These are phyloP conservation scores for Sialia sialis DNA, from an alignment of 2,113 vertebrate species.

Conservation along the genomic window DNA sequence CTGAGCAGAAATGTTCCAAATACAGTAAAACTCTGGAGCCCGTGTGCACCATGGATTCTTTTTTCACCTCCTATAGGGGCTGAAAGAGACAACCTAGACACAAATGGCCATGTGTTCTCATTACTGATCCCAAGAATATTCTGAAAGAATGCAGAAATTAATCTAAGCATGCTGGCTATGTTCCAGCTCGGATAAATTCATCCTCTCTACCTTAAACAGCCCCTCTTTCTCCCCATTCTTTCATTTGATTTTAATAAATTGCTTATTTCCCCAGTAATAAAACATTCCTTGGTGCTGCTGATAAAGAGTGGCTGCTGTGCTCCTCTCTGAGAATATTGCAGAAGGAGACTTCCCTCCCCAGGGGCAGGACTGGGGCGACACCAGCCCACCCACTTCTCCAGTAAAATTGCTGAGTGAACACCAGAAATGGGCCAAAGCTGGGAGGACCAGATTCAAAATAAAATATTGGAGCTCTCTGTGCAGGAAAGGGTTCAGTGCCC, in stretches of 20 bases:
- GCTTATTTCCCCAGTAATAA: conserved; percentile 24
- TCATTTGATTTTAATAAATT: conserved; percentile 30
- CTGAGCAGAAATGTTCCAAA: not conserved
- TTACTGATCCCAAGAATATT: conserved; percentile 16
- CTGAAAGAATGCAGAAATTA: conserved; percentile 24
- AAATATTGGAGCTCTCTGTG: not conserved
- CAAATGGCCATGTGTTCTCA: conserved; percentile 1
- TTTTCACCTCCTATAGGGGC: not conserved
- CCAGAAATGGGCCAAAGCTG: not conserved
- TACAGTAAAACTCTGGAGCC: not conserved
- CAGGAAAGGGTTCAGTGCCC: not conserved
- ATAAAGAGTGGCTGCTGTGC: not conserved
- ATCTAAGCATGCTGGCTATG: not conserved
- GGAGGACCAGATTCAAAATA: not conserved
- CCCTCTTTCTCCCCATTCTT: not conserved
- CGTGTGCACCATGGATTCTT: not conserved
- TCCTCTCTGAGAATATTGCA: not conserved
- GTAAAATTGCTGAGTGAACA: not conserved
- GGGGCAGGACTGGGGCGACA: not conserved
- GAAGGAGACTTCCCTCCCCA: not conserved
- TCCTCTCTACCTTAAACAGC: not conserved
- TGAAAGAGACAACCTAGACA: conserved; percentile 36
- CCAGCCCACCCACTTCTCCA: not conserved
- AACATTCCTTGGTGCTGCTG: not conserved
- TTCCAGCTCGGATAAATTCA: not conserved